phyloP scores from a whole-genome alignment of 2,888 invertebrate species.

The Drosophila anomalata region DNA sequence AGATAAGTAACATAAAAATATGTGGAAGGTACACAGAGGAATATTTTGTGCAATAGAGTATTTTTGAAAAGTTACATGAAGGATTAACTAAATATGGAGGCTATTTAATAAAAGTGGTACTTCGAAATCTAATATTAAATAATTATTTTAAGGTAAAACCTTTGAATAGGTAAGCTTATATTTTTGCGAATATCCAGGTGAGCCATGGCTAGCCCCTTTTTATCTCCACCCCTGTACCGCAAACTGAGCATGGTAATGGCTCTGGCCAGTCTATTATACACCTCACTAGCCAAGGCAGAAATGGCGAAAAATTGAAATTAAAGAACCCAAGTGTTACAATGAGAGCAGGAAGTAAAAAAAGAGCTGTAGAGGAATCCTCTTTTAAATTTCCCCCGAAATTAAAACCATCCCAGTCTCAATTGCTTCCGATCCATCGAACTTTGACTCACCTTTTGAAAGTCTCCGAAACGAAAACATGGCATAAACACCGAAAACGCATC shows the following conservation, averaged over 20 bases:
- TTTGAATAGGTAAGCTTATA: no score
- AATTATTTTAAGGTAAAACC: no score
- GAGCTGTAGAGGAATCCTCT: not conserved
- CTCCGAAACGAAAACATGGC: constrained; percentile 3
- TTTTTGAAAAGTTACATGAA: no score
- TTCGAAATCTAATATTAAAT: no score
- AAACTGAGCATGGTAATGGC: constrained; percentile 68
- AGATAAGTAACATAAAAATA: constrained; percentile 22
- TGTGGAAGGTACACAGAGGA: constrained; percentile 1
- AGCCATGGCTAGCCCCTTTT: not conserved
- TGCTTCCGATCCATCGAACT: not conserved
- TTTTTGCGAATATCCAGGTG: not conserved
- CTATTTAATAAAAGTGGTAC: no score
- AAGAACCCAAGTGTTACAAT: not conserved
- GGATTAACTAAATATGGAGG: no score
- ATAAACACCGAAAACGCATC: constrained; percentile 62
- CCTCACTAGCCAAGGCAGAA: constrained; percentile 64
- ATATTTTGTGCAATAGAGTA: not conserved
- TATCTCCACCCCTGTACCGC: constrained; percentile 37
- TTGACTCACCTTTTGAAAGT: constrained; percentile 7
- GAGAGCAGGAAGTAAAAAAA: not conserved
- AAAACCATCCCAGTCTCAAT: not conserved
- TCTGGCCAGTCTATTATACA: constrained; percentile 70
- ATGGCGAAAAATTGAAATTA: constrained; percentile 16
- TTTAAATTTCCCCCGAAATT: not conserved